Percentiles rank a stretch among this genome's conserved stretches.
Conservation (phyloP, 2,113 vertebrate species). For the Mirza zaza region DNA sequence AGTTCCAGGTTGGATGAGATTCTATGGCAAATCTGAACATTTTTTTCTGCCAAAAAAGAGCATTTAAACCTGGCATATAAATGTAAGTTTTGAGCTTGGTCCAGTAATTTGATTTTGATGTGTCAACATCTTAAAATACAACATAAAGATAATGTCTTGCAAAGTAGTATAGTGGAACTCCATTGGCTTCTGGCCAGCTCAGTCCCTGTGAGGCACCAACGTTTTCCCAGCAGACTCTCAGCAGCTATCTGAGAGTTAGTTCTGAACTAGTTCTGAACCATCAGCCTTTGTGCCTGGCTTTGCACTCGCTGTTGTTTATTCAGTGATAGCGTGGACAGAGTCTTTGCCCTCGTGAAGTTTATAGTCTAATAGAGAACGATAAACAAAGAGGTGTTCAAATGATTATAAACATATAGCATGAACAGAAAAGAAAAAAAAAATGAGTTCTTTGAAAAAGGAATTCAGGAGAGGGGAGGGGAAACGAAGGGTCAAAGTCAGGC, state of each 20-base stretch:
- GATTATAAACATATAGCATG: neutral
- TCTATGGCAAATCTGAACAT: slow-evolving; percentile 49
- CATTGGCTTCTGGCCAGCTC: slow-evolving; percentile 13
- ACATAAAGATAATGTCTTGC: slow-evolving; percentile 58
- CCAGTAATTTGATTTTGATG: slow-evolving; percentile 74
- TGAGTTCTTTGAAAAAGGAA: neutral
- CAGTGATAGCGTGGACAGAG: neutral
- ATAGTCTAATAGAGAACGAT: neutral
- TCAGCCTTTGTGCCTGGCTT: neutral
- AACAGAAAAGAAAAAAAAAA: neutral
- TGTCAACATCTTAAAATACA: slow-evolving; percentile 71
- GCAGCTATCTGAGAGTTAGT: too few species aligned
- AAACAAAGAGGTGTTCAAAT: neutral
- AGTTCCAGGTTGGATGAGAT: slow-evolving; percentile 50
- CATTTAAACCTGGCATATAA: slow-evolving; percentile 65
- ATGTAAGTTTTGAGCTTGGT: slow-evolving; percentile 62
- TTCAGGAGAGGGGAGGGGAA: neutral
- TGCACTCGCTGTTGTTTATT: neutral
- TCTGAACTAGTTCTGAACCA: neutral
- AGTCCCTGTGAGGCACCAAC: neutral
- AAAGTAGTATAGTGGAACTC: slow-evolving; percentile 44
- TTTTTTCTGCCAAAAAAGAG: slow-evolving; percentile 66
- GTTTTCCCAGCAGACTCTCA: slow-evolving; percentile 1
- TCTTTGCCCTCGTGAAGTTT: neutral
- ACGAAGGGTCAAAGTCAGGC: neutral